Percentiles rank a stretch among this genome's conserved stretches.
Evolutionary conservation across 2,113 vertebrate species (phyloP).

Genomic region (Heloderma charlesbogerti): DNA sequence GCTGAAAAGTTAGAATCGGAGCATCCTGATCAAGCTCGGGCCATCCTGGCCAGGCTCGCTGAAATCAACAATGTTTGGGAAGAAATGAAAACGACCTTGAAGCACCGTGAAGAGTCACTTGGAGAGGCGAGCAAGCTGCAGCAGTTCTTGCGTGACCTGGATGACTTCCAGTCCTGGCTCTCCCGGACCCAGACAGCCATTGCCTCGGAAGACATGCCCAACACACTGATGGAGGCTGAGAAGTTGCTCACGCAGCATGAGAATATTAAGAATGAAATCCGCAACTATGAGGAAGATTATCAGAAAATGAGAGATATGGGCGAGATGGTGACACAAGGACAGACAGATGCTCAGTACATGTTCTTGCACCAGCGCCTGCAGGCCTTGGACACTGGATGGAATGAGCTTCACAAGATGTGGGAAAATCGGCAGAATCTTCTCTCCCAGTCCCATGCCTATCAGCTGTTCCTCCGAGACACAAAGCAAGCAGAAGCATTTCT

Average conservation of each 20-base stretch:
- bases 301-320: slow-evolving; percentile 99
- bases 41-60: slow-evolving; percentile 90
- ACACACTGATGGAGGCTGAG: slow-evolving; percentile 93
- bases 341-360: slow-evolving; percentile 98
- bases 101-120: slow-evolving; percentile 94
- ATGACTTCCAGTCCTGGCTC: slow-evolving; percentile 99
- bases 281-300: slow-evolving; percentile 98
- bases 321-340: slow-evolving; percentile 97
- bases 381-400: slow-evolving; percentile 97
- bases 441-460: slow-evolving; percentile 96
- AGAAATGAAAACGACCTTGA: slow-evolving; percentile 96
- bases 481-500: slow-evolving; percentile 99
- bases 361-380: slow-evolving; percentile 97
- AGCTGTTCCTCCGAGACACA: slow-evolving; percentile 96
- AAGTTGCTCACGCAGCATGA: slow-evolving; percentile 97
- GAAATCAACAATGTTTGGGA: slow-evolving; percentile 94
- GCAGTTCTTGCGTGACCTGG: slow-evolving; percentile 96
- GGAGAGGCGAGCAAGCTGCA: slow-evolving; percentile 98
- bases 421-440: slow-evolving; percentile 98
- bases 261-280: slow-evolving; percentile 96
- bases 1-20: slow-evolving; percentile 89
- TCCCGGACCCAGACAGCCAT: slow-evolving; percentile 96
- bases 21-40: slow-evolving; percentile 94
- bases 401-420: slow-evolving; percentile 99
- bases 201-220: slow-evolving; percentile 98